Base-by-base conservation (phyloP, 2,888 invertebrate genomes). In the Sphinx pinastri region DNA sequence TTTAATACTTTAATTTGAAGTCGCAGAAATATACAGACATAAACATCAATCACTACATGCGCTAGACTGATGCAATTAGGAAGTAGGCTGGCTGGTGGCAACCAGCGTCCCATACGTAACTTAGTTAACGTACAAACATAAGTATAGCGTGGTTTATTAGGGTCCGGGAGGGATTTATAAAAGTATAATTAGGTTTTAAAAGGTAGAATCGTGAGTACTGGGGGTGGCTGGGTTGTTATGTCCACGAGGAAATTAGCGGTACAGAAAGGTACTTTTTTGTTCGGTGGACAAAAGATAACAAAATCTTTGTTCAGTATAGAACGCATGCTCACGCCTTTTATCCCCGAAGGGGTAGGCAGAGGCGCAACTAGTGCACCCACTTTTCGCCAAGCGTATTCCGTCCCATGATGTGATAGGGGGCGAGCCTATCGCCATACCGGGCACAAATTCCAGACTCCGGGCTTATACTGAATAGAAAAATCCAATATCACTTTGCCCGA, bases 51-150 rank as follows among this genome's bases (percentile, higher is more conserved):
- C 54, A 3, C 11, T 19, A 12, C 45, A 13, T 16, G 49, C 19
- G 16, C 45, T 16, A 16, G 49, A 19, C 13, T 63, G 49, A 63
- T 63, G 49, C 49, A 63, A 60, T 60, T 60, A 60, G 45, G 60
- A 45, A 60, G 60, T 45, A 47, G 63, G 63, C 63, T 63, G 49
- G 63, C 31, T 38, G 31, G 49, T 4, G 63, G 63, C 47, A 63
- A 47, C 5, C 19, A 19, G 16, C n/a, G 16, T 19, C 60, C 60
- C 49, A 16, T 49, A 19, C 49, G 63, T 63, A 49, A 63, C 49
- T 63, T 13, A 13, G 47, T 63, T 63, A 49, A 38, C 14, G 19
- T 59, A 31, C 31, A 12, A 59, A 59, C 38, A 59, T 59, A 31
- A 38, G 14, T 59, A 59, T 14, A n/a, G 13, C 13, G 6, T 12